phyloP scores from a whole-genome alignment of 1,140 invertebrate genomes.

The Drosophila pseudoobscura region DNA sequence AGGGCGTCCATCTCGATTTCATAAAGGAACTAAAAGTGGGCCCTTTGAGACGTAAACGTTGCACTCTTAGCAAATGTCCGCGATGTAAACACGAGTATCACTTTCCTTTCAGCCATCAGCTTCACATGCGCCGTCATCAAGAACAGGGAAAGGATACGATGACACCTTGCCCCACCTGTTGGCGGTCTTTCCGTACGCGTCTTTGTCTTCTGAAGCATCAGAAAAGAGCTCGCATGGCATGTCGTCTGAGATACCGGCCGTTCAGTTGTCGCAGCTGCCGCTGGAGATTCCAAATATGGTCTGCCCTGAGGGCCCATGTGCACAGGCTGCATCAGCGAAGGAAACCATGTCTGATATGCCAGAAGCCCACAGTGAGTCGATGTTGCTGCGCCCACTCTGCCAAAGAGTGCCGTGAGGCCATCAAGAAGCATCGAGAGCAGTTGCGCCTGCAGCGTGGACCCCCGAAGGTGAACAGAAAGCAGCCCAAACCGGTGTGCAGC shows the following conservation, averaged over 20 bases:
- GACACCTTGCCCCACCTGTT: slow-evolving; percentile 19
- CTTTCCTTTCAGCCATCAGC: slow-evolving; percentile 38
- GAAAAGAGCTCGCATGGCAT: neutral
- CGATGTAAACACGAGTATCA: slow-evolving; percentile 14
- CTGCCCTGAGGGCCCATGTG: slow-evolving; percentile 6
- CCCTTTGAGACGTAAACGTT: neutral
- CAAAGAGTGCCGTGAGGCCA: slow-evolving; percentile 18
- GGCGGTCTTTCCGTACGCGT: slow-evolving; percentile 11
- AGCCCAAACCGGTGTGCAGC: slow-evolving; percentile 3
- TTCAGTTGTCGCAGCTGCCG: slow-evolving; percentile 28
- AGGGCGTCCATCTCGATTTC: neutral
- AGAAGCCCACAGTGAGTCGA: neutral
- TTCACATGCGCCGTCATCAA: slow-evolving; percentile 21
- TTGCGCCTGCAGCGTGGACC: neutral
- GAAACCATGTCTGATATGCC: slow-evolving; percentile 33
- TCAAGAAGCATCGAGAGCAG: slow-evolving; percentile 9
- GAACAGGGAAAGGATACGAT: neutral
- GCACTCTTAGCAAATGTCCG: neutral
- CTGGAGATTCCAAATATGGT: slow-evolving; percentile 20
- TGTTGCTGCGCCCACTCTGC: slow-evolving; percentile 25
- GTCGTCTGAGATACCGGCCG: slow-evolving; percentile 1
- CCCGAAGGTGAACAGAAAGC: neutral
- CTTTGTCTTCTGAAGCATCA: slow-evolving; percentile 8
- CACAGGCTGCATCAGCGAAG: slow-evolving; percentile 1
- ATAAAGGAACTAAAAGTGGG: neutral